phyloP scores from a whole-genome alignment of 2,797 vertebrate species.

The Lacerta agilis region DNA sequence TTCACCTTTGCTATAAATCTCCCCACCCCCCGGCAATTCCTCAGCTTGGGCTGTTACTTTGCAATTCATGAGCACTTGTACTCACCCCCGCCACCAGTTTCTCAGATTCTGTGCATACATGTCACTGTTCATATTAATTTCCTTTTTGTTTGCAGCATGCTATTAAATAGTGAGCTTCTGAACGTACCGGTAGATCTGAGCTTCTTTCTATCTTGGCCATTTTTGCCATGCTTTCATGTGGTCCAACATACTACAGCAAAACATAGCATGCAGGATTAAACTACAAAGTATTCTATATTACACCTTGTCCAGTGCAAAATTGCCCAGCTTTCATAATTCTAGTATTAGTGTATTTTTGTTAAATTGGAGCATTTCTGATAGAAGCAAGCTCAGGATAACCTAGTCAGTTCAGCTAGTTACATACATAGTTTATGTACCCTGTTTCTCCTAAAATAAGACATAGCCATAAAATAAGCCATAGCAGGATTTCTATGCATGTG shows the following conservation, averaged over 20 bases:
- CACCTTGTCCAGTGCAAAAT: conserved; percentile 13
- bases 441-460: too few relatives aligned
- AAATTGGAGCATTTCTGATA: neutral
- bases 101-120: conserved; percentile 43
- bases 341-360: neutral
- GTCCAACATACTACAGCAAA: conserved; percentile 45
- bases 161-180: neutral
- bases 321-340: neutral
- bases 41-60: conserved; percentile 19
- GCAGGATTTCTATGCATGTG: too few relatives aligned
- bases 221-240: conserved; percentile 24
- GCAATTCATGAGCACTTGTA: neutral
- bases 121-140: conserved; percentile 46
- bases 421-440: neutral
- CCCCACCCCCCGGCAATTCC: neutral
- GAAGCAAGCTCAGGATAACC: neutral
- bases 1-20: conserved; percentile 56
- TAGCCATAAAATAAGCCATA: too few relatives aligned
- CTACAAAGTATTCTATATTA: conserved; percentile 8
- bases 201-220: neutral
- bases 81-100: neutral
- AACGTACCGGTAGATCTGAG: conserved; percentile 5
- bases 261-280: conserved; percentile 20
- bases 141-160: conserved; percentile 10
- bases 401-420: neutral